phyloP scores from a whole-genome alignment of 2,113 vertebrate genomes.

The Sylvicapra grimmia region DNA sequence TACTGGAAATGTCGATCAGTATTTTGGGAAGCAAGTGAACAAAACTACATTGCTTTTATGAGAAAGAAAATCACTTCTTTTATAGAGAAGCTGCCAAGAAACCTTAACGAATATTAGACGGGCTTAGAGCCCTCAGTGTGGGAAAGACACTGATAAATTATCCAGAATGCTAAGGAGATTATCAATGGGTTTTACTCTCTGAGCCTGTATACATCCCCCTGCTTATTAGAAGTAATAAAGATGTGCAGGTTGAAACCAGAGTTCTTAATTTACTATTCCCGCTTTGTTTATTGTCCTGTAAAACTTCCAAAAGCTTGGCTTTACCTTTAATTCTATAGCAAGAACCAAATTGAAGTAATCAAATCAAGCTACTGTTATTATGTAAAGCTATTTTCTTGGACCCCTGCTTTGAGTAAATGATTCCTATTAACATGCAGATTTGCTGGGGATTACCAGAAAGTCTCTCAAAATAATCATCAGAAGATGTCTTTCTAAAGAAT shows the following conservation, averaged over 20 bases:
- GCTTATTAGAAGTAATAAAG: slow-evolving; percentile 71
- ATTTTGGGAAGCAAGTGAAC: slow-evolving; percentile 10
- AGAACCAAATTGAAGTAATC: slow-evolving; percentile 70
- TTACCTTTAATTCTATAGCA: slow-evolving; percentile 64
- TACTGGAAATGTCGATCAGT: slow-evolving; percentile 28
- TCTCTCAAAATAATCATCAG: slow-evolving; percentile 76
- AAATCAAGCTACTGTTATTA: slow-evolving; percentile 73
- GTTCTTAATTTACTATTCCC: slow-evolving; percentile 54
- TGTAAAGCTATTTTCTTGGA: slow-evolving; percentile 71
- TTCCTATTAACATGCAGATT: slow-evolving; percentile 79
- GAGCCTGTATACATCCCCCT: slow-evolving; percentile 62
- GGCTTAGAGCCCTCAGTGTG: slow-evolving; percentile 72
- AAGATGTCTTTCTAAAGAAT: slow-evolving; percentile 74
- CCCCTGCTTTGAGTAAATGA: slow-evolving; percentile 74
- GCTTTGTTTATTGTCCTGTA: slow-evolving; percentile 58
- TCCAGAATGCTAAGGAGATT: slow-evolving; percentile 73
- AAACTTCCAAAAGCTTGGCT: slow-evolving; percentile 64
- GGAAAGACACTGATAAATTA: slow-evolving; percentile 65
- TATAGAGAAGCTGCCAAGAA: slow-evolving; percentile 54
- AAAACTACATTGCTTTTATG: not conserved
- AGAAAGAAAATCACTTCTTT: slow-evolving; percentile 61
- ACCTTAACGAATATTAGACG: slow-evolving; percentile 56
- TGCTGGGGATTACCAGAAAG: slow-evolving; percentile 76
- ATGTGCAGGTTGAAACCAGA: slow-evolving; percentile 39
- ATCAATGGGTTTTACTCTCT: slow-evolving; percentile 67